A percentile compares a stretch with the other conserved stretches of the same genome.
Conservation (phyloP, 2,797 vertebrate genomes). For the Passerculus sandwichensis region DNA sequence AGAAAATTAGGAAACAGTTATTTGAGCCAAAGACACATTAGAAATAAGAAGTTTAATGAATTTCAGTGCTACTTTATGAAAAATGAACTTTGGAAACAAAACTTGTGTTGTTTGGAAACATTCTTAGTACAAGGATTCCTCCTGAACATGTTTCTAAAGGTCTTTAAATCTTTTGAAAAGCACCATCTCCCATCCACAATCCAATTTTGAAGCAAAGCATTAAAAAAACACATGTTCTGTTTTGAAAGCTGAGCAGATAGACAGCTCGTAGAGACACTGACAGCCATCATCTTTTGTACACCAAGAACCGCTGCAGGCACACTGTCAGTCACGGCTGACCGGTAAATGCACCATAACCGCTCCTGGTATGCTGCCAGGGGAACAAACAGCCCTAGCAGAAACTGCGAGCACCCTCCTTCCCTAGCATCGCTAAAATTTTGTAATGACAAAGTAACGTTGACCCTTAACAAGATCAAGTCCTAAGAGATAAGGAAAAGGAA, state of each 20-base stretch:
- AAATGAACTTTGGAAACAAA: neutral
- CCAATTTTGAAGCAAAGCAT: neutral
- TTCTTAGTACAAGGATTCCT: neutral
- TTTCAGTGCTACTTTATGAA: neutral
- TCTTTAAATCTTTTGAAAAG: constrained; percentile 13
- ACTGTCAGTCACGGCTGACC: neutral
- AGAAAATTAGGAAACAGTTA: neutral
- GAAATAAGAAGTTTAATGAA: neutral
- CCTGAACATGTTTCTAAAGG: neutral
- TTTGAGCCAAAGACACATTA: neutral
- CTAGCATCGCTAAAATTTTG: neutral
- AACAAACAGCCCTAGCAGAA: neutral
- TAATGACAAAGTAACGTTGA: neutral
- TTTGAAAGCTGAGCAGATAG: neutral
- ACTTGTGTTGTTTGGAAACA: neutral
- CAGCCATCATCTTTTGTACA: neutral
- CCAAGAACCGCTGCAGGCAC: neutral
- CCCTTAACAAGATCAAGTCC: neutral
- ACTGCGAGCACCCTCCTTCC: neutral
- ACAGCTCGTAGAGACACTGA: neutral
- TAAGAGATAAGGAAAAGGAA: neutral
- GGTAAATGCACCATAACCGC: neutral
- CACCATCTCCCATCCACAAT: neutral
- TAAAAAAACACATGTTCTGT: neutral
- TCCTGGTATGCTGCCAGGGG: accelerated